A percentile compares a stretch with the other conserved stretches of the same genome.
These are phyloP conservation scores for Zygothrica quintamaculata DNA, from an alignment of 2,888 invertebrate genomes.

Conservation along the genomic window DNA sequence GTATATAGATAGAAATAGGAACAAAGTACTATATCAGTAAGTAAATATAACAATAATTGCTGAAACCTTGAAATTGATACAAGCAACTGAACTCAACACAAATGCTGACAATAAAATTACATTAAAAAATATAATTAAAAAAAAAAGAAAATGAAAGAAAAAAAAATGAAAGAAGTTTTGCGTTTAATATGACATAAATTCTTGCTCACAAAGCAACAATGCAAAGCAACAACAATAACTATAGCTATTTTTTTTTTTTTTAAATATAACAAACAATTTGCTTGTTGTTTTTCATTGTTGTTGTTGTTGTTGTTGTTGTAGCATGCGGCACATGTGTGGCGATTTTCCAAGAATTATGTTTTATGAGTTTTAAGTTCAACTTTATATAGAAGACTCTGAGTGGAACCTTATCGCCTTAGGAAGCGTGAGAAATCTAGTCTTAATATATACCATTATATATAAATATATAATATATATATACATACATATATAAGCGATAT, in stretches of 20 bases:
- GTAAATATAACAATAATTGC: no score
- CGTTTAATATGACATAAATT: slow-evolving; percentile 23
- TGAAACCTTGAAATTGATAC: slow-evolving; percentile 66
- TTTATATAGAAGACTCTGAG: no score
- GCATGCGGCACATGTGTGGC: slow-evolving; percentile 41
- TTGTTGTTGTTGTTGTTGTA: slow-evolving; percentile 26
- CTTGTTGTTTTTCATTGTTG: no score
- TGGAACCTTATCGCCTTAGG: slow-evolving; percentile 30
- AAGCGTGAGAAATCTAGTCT: slow-evolving; percentile 51
- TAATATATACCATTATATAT: background rate
- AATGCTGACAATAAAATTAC: slow-evolving; percentile 52
- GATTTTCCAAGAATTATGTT: slow-evolving; percentile 44
- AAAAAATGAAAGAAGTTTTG: slow-evolving; percentile 14
- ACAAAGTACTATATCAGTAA: slow-evolving; percentile 35
- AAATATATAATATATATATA: no score
- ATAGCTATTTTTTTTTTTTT: no score
- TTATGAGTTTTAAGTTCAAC: slow-evolving; percentile 17
- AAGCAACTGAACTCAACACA: slow-evolving; percentile 33
- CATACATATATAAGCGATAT: no score
- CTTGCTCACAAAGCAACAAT: slow-evolving; percentile 24
- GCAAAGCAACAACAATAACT: no score
- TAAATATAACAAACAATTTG: slow-evolving; percentile 28
- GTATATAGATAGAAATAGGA: no score
- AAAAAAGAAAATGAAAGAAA: background rate
- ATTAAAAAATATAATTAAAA: slow-evolving; percentile 38